These are phyloP conservation scores for Blomia tropicalis DNA, from an alignment of 2,888 invertebrate species.

Conservation along the genomic window DNA sequence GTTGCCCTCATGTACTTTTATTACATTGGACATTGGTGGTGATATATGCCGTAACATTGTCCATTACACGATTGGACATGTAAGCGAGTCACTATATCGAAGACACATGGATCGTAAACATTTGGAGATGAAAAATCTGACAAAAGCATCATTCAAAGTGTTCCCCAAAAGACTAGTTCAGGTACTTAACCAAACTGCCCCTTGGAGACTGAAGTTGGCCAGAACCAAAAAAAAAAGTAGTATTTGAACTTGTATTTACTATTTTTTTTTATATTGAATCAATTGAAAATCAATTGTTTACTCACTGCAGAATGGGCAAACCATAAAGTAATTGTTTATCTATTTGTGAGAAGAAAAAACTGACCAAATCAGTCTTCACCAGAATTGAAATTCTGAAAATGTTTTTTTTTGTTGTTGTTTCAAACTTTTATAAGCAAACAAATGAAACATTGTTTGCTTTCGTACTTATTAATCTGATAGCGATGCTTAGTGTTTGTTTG, in stretches of 20 bases:
- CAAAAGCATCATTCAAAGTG: constrained; percentile 1
- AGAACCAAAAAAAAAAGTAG: background rate
- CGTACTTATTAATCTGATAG: background rate
- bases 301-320: background rate
- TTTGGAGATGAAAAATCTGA: background rate
- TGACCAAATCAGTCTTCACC: background rate
- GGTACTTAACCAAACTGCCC: background rate
- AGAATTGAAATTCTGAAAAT: no score
- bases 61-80: background rate
- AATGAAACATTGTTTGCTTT: background rate
- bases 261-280: no score
- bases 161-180: background rate
- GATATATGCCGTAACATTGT: background rate
- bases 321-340: background rate
- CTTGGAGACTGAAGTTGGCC: background rate
- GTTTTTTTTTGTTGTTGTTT: no score
- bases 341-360: background rate
- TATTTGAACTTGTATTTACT: background rate
- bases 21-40: background rate
- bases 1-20: background rate
- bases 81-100: background rate
- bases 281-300: background rate
- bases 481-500: background rate
- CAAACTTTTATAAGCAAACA: no score
- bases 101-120: background rate